Evolutionary conservation across 2,797 vertebrate species (phyloP).

Genomic region (Macropus fuliginosus): DNA sequence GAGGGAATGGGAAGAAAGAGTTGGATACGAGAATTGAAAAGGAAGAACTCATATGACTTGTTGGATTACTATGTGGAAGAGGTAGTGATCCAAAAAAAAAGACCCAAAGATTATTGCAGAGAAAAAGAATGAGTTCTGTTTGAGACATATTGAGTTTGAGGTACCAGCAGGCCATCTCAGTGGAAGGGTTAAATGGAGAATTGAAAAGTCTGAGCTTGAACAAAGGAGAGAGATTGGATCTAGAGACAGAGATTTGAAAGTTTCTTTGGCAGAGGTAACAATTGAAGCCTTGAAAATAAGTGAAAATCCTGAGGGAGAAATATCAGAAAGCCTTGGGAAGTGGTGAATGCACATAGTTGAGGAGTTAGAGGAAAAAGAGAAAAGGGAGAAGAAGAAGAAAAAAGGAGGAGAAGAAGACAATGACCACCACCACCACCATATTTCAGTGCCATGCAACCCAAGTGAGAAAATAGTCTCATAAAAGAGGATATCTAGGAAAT

Average conservation of each 20-base stretch:
- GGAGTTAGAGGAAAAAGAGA: neutral
- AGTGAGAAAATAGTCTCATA: neutral
- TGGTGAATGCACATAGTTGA: neutral
- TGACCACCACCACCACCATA: neutral
- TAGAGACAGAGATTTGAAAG: neutral
- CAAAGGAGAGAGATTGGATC: constrained; percentile 19
- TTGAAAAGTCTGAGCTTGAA: constrained; percentile 32
- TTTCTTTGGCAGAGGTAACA: neutral
- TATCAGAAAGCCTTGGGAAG: neutral
- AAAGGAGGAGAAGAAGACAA: neutral
- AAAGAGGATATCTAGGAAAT: neutral
- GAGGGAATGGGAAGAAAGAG: neutral
- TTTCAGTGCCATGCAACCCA: neutral
- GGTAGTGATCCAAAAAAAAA: neutral
- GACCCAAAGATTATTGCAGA: neutral
- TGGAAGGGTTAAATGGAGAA: neutral
- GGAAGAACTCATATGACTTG: neutral
- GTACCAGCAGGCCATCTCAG: neutral
- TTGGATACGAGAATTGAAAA: neutral
- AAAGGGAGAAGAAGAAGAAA: neutral
- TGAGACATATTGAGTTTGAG: neutral
- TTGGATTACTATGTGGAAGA: constrained; percentile 33
- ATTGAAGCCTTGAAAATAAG: neutral
- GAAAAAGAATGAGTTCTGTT: neutral
- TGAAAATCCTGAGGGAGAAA: neutral